Evolutionary conservation across 2,888 invertebrate genomes (phyloP), one percentile per base, ranked within the genome.

Genomic region (Acrobasis suavella): DNA sequence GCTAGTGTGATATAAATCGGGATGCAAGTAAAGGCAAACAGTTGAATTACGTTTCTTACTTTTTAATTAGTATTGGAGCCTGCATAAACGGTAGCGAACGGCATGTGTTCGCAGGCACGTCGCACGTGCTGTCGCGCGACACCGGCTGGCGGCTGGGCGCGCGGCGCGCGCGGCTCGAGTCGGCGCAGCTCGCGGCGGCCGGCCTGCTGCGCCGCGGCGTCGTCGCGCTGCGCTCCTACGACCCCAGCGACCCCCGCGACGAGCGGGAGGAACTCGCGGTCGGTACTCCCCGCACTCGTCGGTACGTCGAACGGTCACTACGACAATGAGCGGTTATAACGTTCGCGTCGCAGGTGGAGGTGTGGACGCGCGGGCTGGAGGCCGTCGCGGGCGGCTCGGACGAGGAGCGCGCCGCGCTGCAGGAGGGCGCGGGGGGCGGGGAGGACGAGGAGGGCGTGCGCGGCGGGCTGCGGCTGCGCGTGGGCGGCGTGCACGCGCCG

Each of bases 151-250:
- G 54, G 62, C 67, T 64, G 62, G 77, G 66, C 58, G 78, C 74
- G 56, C 75, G 81, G 77, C 55, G 65, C 65, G 79, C 77, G 49
- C 54, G 10, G 69, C 83, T 88, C 65, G 75, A 77, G 70, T 80
- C 87, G 56, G 64, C 77, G 78, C 85, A 85, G 79, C 65, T 87
- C 73, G 85, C 86, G 69, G 69, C 71, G 68, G 69, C 70, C 56
- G 77, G 65, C 46, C 86, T 81, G 0, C 69, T 83, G 80, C 82
- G 87, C 77, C 81, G 82, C 70, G 87, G 83, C 16, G 58, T 62
- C 39, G 86, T 86, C 63, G 64, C 70, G 10, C 81, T 89, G 69
- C 54, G 50, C 38, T 59, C 50, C 22, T 62, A 66, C 65, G 64
- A 60, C 37, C 1, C 2, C 22, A 3, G 32, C 2, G 55, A 0